A percentile compares a stretch with the other conserved stretches of the same genome.
Conservation (phyloP, 2,113 vertebrate genomes). For the Euleptes europaea region DNA sequence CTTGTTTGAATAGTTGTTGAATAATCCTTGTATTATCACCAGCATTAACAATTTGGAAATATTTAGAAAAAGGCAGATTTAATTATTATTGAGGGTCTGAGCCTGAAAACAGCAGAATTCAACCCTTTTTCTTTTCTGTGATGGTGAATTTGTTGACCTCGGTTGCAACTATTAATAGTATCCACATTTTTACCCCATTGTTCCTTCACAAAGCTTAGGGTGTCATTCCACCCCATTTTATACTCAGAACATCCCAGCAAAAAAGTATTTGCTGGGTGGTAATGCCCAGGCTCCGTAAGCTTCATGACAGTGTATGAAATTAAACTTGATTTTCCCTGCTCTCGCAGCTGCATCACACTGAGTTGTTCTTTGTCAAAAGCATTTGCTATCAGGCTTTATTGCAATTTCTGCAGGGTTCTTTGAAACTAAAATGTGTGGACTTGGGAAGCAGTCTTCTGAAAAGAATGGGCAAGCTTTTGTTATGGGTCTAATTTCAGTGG, state of each 20-base stretch:
- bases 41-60: background rate
- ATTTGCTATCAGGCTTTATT: too few species aligned
- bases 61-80: background rate
- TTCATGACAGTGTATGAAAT: too few species aligned
- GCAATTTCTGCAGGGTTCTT: too few species aligned
- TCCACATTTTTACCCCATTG: background rate
- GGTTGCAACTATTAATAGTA: background rate
- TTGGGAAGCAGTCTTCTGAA: background rate
- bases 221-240: too few species aligned
- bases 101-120: background rate
- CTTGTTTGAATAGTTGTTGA: background rate
- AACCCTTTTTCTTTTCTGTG: background rate
- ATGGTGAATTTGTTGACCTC: background rate
- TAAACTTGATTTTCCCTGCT: too few species aligned
- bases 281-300: too few species aligned
- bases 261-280: too few species aligned
- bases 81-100: background rate
- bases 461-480: background rate
- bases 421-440: too few species aligned
- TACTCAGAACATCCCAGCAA: too few species aligned
- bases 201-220: too few species aligned
- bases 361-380: too few species aligned
- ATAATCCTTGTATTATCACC: background rate
- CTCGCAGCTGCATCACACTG: too few species aligned
- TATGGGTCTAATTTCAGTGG: background rate